A percentile compares a stretch with the other conserved stretches of the same genome.
These are phyloP conservation scores for Rhagologus leucostigma DNA, from an alignment of 2,113 vertebrate genomes.

Conservation along the genomic window DNA sequence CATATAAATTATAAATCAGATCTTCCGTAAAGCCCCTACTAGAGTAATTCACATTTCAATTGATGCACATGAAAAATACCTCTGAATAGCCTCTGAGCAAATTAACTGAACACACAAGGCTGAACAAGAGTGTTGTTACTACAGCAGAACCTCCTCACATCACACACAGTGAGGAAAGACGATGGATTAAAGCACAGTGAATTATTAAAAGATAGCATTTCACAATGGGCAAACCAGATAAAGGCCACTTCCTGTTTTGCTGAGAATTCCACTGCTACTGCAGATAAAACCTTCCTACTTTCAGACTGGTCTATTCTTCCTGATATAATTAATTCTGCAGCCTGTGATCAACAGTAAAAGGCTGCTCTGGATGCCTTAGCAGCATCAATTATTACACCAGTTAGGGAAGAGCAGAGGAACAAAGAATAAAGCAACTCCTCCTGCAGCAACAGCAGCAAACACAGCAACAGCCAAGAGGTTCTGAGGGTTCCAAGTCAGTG, in stretches of 20 bases:
- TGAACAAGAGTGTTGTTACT: background rate
- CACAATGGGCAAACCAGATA: background rate
- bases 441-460: background rate
- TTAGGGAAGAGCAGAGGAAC: background rate
- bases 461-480: background rate
- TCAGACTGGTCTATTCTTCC: background rate
- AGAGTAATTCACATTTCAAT: background rate
- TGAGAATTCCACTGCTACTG: background rate
- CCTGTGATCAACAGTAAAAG: background rate
- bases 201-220: slow-evolving; percentile 30
- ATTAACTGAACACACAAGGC: background rate
- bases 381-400: background rate
- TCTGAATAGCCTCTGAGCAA: background rate
- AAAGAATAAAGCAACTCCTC: background rate
- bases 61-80: background rate
- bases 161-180: background rate
- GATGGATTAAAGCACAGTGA: background rate
- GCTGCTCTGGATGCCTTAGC: background rate
- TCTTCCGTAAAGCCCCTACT: background rate
- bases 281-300: slow-evolving; percentile 6
- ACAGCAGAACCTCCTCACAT: background rate
- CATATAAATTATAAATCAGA: slow-evolving; percentile 2
- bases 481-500: background rate
- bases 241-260: background rate
- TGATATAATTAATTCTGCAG: background rate